phyloP scores from a whole-genome alignment of 2,888 invertebrate species.

The Aromia moschata region DNA sequence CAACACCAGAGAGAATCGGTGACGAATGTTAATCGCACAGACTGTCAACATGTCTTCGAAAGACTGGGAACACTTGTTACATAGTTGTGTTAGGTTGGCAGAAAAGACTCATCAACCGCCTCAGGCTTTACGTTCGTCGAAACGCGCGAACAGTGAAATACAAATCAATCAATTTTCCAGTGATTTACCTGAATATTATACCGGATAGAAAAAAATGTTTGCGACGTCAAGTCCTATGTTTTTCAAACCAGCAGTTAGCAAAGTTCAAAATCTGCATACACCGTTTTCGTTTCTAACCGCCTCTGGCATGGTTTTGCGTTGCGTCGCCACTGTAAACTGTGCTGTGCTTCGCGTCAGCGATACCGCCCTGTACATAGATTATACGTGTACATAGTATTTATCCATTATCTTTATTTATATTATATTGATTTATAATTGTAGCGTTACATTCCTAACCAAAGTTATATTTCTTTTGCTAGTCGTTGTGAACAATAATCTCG shows the following conservation, averaged over 20 bases:
- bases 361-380: constrained; percentile 36
- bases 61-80: constrained; percentile 52
- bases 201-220: constrained; percentile 55
- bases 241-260: constrained; percentile 62
- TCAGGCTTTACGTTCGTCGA: constrained; percentile 59
- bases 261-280: constrained; percentile 62
- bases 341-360: constrained; percentile 49
- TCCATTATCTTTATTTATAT: constrained; percentile 50
- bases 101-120: constrained; percentile 57
- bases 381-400: constrained; percentile 55
- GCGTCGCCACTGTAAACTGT: constrained; percentile 62
- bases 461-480: constrained; percentile 61
- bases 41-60: constrained; percentile 59
- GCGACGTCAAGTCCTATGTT: constrained; percentile 60
- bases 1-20: constrained; percentile 60
- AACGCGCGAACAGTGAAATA: constrained; percentile 59
- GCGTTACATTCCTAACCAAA: constrained; percentile 56
- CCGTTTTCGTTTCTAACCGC: constrained; percentile 53
- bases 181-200: constrained; percentile 60
- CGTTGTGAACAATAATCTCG: constrained; percentile 41
- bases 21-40: constrained; percentile 51
- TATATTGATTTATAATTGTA: constrained; percentile 35
- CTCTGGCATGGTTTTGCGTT: constrained; percentile 53
- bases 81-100: constrained; percentile 61
- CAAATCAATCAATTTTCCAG: constrained; percentile 62